Evolutionary conservation across 2,888 invertebrate species (phyloP), one percentile per base, ranked within the genome.

Genomic region (Lutraria lutraria): DNA sequence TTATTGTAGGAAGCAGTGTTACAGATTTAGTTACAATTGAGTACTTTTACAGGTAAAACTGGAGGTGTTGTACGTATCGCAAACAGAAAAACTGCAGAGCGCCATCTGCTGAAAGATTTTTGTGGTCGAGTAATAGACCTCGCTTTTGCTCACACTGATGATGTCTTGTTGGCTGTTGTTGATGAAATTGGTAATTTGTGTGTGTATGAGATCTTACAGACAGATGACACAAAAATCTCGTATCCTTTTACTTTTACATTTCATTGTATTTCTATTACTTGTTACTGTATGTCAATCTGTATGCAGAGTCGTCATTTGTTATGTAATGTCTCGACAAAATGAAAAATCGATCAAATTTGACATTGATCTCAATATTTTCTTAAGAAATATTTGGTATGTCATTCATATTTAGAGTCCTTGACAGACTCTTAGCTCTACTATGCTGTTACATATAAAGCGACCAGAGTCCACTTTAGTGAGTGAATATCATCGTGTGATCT

Each of bases 91-190:
- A 97, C 98, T 1, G 98, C 98, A 94, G 97, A 98, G 92, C 97
- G 99, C 86, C 97, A 98, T 0, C 97, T 99, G 34, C 98, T 99
- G 85, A 98, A 98, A 96, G 98, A 98, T 76, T 98, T 98, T 97
- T 97, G 97, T 84, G 99, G 98, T 68, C 97, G 98, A 96, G 98
- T 99, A n/a, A 98, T 98, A 96, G 99, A 99, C 96, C 97, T 99
- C 83, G 98, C 99, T 0, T 99, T 99, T 97, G 98, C 99, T 6
- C 98, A 98, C 96, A 98, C 98, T 81, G 97, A 97, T 92, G 97
- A 97, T 87, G 98, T 98, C 94, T 97, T 99, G 89, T 97, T 99
- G 72, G 99, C 98, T 0, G 98, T 98, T 94, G 98, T 99, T 84
- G 99, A 99, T 97, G 98, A 98, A 94, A 97, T 97, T 93, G 99